Percentiles rank a stretch among this genome's conserved stretches.
Conservation (phyloP, 2,113 vertebrate genomes). For the Brevimyrus niger region DNA sequence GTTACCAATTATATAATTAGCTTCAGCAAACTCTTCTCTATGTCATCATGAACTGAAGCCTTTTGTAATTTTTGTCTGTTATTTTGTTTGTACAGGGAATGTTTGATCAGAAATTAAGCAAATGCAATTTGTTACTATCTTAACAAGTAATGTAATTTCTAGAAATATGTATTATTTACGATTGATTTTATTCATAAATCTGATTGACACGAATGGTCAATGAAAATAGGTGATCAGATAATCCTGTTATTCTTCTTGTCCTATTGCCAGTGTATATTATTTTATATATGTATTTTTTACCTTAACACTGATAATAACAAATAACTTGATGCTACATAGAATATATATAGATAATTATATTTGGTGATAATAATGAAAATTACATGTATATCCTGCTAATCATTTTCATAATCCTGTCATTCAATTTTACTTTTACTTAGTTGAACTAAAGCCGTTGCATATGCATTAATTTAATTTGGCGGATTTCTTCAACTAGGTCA, state of each 20-base stretch:
- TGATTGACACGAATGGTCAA: not conserved
- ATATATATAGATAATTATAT: not conserved
- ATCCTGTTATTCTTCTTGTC: not conserved
- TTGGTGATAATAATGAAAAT: not conserved
- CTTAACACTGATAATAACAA: not conserved
- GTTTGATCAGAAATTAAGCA: not conserved
- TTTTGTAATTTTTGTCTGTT: not conserved
- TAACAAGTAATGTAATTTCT: not conserved
- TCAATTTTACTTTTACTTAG: not conserved
- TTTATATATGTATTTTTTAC: not conserved
- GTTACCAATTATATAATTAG: not conserved
- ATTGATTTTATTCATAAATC: not conserved
- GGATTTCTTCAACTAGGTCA: constrained; percentile 1
- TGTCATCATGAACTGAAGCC: not conserved
- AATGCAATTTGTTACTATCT: not conserved
- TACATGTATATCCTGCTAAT: not conserved
- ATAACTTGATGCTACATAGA: not conserved
- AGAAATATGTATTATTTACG: not conserved
- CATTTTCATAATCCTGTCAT: not conserved
- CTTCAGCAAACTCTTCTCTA: not conserved
- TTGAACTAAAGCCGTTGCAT: not conserved
- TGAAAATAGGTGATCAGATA: not conserved
- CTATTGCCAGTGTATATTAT: not conserved
- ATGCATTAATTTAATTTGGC: not conserved
- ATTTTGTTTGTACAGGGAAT: not conserved